Evolutionary conservation across 2,113 vertebrate species (phyloP).

Genomic region (Solea solea): DNA sequence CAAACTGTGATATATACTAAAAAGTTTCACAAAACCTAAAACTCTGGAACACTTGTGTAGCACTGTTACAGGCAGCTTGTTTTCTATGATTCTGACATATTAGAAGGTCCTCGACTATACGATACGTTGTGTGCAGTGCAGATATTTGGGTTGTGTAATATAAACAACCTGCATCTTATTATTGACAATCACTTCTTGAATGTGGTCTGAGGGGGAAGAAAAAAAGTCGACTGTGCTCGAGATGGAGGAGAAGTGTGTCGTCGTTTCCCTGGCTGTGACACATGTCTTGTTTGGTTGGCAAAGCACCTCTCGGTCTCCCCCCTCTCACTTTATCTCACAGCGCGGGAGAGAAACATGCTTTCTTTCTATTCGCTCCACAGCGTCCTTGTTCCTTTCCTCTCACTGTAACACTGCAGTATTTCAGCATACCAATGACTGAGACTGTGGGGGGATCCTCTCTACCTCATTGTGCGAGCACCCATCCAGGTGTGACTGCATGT

Average conservation of each 20-base stretch:
- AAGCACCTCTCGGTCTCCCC: conserved; percentile 30
- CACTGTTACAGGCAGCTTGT: conserved; percentile 9
- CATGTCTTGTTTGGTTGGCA: conserved; percentile 66
- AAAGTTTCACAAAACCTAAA: background rate
- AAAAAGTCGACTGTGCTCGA: conserved; percentile 32
- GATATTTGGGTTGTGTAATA: conserved; percentile 39
- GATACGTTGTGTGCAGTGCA: conserved; percentile 15
- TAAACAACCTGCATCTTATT: conserved; percentile 50
- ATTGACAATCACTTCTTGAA: conserved; percentile 49
- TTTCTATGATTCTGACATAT: conserved; percentile 26
- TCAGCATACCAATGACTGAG: conserved; percentile 76
- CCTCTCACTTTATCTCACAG: conserved; percentile 42
- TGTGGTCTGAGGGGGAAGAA: conserved; percentile 44
- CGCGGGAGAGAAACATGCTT: conserved; percentile 58
- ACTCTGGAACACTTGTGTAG: conserved; percentile 28
- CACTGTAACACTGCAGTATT: conserved; percentile 64
- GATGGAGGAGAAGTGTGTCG: conserved; percentile 55
- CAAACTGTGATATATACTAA: background rate
- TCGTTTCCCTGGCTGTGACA: conserved; percentile 68
- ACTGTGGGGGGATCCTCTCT: conserved; percentile 59
- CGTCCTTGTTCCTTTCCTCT: conserved; percentile 63
- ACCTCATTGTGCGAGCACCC: conserved; percentile 57
- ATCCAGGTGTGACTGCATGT: conserved; percentile 80
- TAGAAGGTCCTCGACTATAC: conserved; percentile 13
- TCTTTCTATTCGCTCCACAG: conserved; percentile 74